These are phyloP conservation scores for Sorex fumeus DNA, from an alignment of 2,113 vertebrate species.

Conservation along the genomic window DNA sequence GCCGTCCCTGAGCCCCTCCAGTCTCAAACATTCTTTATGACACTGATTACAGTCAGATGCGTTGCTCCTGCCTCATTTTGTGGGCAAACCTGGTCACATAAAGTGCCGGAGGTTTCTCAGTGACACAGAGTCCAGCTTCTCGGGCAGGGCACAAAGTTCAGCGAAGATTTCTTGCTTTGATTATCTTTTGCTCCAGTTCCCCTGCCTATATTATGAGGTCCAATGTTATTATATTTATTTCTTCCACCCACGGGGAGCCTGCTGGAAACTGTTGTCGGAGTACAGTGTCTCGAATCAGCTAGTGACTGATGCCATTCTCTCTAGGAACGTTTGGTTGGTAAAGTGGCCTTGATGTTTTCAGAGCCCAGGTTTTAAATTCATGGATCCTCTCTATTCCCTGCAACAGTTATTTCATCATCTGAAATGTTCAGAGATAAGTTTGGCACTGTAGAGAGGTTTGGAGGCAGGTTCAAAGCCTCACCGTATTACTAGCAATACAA, in stretches of 20 bases:
- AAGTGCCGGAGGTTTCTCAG: background rate
- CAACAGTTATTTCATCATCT: slow-evolving; percentile 36
- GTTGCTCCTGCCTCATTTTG: background rate
- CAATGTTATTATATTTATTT: slow-evolving; percentile 46
- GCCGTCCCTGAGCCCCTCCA: too few relatives aligned
- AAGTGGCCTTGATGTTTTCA: background rate
- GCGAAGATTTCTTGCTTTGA: background rate
- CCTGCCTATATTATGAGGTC: background rate
- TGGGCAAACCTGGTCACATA: slow-evolving; percentile 3
- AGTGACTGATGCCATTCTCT: background rate
- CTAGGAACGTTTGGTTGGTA: background rate
- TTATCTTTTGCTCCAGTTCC: slow-evolving; percentile 31
- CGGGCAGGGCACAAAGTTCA: background rate
- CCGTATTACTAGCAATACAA: background rate
- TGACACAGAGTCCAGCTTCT: background rate
- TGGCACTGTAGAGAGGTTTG: slow-evolving; percentile 32
- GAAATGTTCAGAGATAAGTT: background rate
- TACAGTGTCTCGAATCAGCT: background rate
- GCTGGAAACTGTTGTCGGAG: slow-evolving; percentile 18
- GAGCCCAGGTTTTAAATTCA: slow-evolving; percentile 40
- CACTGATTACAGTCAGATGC: background rate
- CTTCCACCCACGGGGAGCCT: background rate
- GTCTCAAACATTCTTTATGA: background rate
- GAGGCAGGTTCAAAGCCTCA: slow-evolving; percentile 32
- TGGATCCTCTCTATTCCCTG: slow-evolving; percentile 25